phyloP scores from a whole-genome alignment of 2,797 vertebrate species.

The Alfaro cultratus region DNA sequence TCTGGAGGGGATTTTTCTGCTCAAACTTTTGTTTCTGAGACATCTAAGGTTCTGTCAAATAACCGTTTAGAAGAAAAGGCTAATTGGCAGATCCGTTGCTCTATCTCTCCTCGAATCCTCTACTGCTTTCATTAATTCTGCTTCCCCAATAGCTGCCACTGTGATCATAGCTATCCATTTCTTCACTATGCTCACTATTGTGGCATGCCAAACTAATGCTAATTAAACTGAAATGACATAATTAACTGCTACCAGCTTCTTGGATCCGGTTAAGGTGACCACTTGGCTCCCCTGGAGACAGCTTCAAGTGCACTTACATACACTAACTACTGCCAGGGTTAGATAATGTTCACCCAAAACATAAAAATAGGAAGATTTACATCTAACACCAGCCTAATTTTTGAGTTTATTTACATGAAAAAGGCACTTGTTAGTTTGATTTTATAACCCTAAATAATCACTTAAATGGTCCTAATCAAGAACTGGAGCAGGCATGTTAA shows the following conservation, averaged over 20 bases:
- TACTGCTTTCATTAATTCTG: slow-evolving; percentile 56
- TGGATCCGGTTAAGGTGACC: slow-evolving; percentile 44
- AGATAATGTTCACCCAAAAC: slow-evolving; percentile 43
- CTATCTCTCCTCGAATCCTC: background rate
- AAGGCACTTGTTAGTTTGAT: background rate
- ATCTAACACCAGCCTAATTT: slow-evolving; percentile 6
- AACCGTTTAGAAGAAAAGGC: slow-evolving; percentile 36
- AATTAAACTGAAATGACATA: slow-evolving; percentile 65
- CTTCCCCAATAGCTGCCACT: slow-evolving; percentile 59
- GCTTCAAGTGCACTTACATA: slow-evolving; percentile 36
- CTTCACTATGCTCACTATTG: slow-evolving; percentile 66
- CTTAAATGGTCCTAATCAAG: background rate
- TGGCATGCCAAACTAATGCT: slow-evolving; percentile 56
- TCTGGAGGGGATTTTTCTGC: slow-evolving; percentile 12
- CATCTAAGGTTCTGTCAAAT: slow-evolving; percentile 57
- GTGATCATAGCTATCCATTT: slow-evolving; percentile 65
- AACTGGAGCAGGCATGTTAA: background rate
- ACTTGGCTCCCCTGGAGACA: slow-evolving; percentile 37
- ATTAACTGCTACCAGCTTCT: slow-evolving; percentile 61
- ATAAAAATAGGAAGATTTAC: slow-evolving; percentile 11
- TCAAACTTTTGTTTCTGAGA: slow-evolving; percentile 54
- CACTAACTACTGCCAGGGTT: slow-evolving; percentile 38
- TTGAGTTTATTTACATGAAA: background rate
- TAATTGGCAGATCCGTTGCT: slow-evolving; percentile 66
- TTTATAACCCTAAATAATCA: background rate